These are phyloP conservation scores for Naja naja DNA, from an alignment of 2,113 vertebrate species.

Conservation along the genomic window DNA sequence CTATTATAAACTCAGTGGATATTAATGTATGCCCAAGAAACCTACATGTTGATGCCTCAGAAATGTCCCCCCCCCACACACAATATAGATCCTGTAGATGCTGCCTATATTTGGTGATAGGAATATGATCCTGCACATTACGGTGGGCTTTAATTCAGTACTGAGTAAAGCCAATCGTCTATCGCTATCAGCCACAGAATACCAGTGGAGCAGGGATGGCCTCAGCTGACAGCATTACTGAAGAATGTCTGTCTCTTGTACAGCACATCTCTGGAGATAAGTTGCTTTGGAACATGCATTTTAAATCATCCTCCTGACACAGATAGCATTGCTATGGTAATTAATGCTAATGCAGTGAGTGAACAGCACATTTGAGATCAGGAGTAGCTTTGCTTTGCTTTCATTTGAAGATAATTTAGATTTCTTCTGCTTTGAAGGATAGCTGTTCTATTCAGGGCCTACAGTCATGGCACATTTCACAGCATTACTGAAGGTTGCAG, in stretches of 20 bases:
- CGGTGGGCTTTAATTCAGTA: not conserved
- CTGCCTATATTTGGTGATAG: not conserved
- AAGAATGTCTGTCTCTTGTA: not conserved
- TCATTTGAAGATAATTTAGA: slow-evolving; percentile 31
- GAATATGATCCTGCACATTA: not conserved
- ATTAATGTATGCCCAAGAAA: not conserved
- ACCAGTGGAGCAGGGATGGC: not conserved
- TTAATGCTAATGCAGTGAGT: slow-evolving; percentile 32
- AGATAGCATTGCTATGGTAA: slow-evolving; percentile 22
- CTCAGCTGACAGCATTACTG: not conserved
- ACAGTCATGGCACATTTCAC: fast-evolving
- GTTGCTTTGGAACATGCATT: slow-evolving; percentile 11
- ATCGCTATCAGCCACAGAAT: not conserved
- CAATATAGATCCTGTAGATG: not conserved
- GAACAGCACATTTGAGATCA: slow-evolving; percentile 30
- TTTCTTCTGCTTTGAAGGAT: slow-evolving; percentile 9
- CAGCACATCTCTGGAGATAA: slow-evolving; percentile 19
- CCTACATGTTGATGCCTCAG: not conserved
- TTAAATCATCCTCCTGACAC: slow-evolving; percentile 21
- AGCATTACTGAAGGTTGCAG: slow-evolving; percentile 15
- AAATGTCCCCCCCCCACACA: not conserved
- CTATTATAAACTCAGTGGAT: not conserved
- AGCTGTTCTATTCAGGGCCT: slow-evolving; percentile 9
- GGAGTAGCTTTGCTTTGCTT: slow-evolving; percentile 30
- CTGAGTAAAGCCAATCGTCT: not conserved